Evolutionary conservation across 2,797 vertebrate species (phyloP), one percentile per base, ranked within the genome.

Genomic region (Enteromius treurensis): DNA sequence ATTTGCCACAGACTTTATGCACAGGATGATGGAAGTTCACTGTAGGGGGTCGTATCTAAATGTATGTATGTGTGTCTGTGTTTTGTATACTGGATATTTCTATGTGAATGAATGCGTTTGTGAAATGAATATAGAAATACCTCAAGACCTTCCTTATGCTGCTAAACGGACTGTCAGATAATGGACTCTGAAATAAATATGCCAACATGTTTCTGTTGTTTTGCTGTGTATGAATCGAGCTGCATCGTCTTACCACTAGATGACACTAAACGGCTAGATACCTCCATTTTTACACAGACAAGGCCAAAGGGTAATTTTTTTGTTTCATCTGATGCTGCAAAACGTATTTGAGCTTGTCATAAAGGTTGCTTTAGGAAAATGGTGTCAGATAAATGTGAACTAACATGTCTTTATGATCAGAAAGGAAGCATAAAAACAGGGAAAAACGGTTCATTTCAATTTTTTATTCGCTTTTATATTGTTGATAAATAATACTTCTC

Each of bases 111-210:
- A 84, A 87, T 86, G 84, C 74, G 51, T 84, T 62, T 45, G 60
- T 83, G 89, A 79, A 90, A 64, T 89, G 65, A 92, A 89, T 88
- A 92, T 90, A 88, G 92, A 95, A 95, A 95, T 96, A 96, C 95
- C 95, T 96, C 95, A 95, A 91, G 91, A 93, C 90, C 90, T 94
- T 92, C 86, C 91, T 90, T 92, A 91, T 96, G 95, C 95, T 96
- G 95, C 95, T 96, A 94, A 94, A 95, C 90, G 90, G 21, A 82
- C 77, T 87, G 79, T 88, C 10, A 88, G 81, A 89, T 84, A 85
- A 87, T 90, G 86, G 65, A 79, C 88, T 90, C 88, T 84, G 85
- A 88, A 91, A 90, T 90, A 91, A 92, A 89, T 82, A 87, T 47
- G 62, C 79, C 84, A 86, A 14, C 17, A 26, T 62, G 53, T 84